phyloP scores from a whole-genome alignment of 1,140 invertebrate genomes.

The Agrilus planipennis region DNA sequence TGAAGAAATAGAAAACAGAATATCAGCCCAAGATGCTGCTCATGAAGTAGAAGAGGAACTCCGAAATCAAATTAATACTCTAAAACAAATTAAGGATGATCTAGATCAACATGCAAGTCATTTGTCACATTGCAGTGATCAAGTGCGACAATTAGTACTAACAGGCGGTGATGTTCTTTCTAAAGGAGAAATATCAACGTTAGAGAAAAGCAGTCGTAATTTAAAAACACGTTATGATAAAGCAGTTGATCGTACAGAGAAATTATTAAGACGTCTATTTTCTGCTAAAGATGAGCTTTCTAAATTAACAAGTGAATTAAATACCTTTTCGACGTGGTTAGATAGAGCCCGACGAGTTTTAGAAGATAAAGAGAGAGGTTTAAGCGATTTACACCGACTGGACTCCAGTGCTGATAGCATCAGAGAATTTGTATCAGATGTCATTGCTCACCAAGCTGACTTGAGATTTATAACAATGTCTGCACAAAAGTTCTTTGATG shows the following conservation, averaged over 20 bases:
- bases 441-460: constrained; percentile 90
- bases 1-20: constrained; percentile 68
- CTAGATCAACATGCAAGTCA: constrained; percentile 75
- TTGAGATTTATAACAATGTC: constrained; percentile 88
- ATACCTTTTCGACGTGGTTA: constrained; percentile 76
- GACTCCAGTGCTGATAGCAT: constrained; percentile 60
- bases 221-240: constrained; percentile 77
- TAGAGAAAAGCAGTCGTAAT: constrained; percentile 73
- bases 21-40: constrained; percentile 78
- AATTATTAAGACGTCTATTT: constrained; percentile 60
- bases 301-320: constrained; percentile 71
- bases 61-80: constrained; percentile 75
- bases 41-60: constrained; percentile 81
- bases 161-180: constrained; percentile 83
- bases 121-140: constrained; percentile 77
- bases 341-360: constrained; percentile 63
- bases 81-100: constrained; percentile 88
- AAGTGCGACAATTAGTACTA: constrained; percentile 80
- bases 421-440: constrained; percentile 82
- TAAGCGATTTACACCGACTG: constrained; percentile 65
- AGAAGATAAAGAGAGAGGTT: constrained; percentile 74
- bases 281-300: constrained; percentile 75
- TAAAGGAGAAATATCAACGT: constrained; percentile 70
- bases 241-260: constrained; percentile 64
- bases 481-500: constrained; percentile 88